Percentiles rank a stretch among this genome's conserved stretches.
These are phyloP conservation scores for Trichosurus vulpecula DNA, from an alignment of 2,797 vertebrate species.

Conservation along the genomic window DNA sequence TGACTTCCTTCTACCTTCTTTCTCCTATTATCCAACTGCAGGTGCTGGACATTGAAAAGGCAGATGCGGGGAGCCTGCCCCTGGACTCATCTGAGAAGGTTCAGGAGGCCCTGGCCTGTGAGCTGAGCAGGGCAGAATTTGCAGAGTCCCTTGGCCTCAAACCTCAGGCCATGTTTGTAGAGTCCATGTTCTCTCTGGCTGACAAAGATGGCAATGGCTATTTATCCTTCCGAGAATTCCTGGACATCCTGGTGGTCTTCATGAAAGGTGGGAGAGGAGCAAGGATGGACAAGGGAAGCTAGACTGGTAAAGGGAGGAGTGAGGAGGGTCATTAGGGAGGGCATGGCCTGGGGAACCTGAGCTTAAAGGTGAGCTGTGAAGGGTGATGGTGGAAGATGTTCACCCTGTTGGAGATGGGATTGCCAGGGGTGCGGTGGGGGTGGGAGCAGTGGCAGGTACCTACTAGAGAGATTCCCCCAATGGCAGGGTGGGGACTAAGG, in stretches of 20 bases:
- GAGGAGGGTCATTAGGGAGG: background rate
- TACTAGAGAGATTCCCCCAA: background rate
- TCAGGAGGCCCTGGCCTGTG: constrained; percentile 91
- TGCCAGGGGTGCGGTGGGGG: background rate
- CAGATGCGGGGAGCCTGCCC: constrained; percentile 88
- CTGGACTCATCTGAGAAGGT: constrained; percentile 86
- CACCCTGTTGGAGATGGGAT: background rate
- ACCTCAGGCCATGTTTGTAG: constrained; percentile 92
- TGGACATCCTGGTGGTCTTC: constrained; percentile 93
- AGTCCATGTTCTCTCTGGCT: constrained; percentile 96
- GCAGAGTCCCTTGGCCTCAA: constrained; percentile 94
- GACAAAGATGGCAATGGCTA: constrained; percentile 98
- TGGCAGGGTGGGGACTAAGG: background rate
- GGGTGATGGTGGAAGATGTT: background rate
- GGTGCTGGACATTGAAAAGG: constrained; percentile 93
- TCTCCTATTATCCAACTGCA: constrained; percentile 69
- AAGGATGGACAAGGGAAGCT: background rate
- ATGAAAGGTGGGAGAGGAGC: constrained; percentile 86
- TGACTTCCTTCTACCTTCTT: constrained; percentile 8
- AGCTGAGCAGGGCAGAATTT: constrained; percentile 93
- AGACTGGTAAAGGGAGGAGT: background rate
- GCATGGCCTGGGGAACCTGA: background rate
- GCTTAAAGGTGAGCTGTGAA: background rate
- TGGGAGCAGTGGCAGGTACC: background rate
- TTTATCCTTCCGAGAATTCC: constrained; percentile 96